phyloP scores from a whole-genome alignment of 2,888 invertebrate species.

The Dione vanillae region DNA sequence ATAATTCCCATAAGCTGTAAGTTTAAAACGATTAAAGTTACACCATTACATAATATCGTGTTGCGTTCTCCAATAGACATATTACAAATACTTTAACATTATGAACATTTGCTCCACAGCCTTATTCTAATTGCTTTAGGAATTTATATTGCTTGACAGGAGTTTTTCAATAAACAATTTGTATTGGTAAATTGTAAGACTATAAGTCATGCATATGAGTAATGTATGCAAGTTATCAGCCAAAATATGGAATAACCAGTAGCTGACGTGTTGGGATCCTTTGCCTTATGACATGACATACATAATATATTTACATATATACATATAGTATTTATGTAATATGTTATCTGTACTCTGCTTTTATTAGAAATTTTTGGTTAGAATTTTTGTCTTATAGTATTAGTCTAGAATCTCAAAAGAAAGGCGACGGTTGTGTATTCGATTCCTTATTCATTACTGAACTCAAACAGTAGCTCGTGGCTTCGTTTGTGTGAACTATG shows the following conservation, averaged over 20 bases:
- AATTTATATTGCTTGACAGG: conserved; percentile 28
- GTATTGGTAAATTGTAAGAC: conserved; percentile 34
- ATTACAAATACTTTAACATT: conserved; percentile 1
- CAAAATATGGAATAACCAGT: conserved; percentile 59
- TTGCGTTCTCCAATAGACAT: conserved; percentile 21
- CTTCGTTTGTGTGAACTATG: no score
- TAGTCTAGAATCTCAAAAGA: no score
- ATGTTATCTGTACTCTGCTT: background rate
- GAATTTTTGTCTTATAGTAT: background rate
- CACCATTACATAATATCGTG: conserved; percentile 24
- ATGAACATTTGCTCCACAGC: background rate
- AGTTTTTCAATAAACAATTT: conserved; percentile 11
- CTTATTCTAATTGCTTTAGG: conserved; percentile 19
- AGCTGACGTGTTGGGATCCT: conserved; percentile 42
- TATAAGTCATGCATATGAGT: conserved; percentile 62
- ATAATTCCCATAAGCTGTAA: conserved; percentile 4
- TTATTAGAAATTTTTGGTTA: background rate
- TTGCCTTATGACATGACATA: conserved; percentile 28
- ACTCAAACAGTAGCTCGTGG: no score
- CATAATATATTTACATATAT: no score
- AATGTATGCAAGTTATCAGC: conserved; percentile 60
- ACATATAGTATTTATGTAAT: conserved; percentile 10
- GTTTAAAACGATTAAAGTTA: conserved; percentile 26
- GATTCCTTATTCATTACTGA: no score
- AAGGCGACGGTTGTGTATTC: no score